Conservation (phyloP, 2,888 invertebrate species). For the Agrotis clavis region DNA sequence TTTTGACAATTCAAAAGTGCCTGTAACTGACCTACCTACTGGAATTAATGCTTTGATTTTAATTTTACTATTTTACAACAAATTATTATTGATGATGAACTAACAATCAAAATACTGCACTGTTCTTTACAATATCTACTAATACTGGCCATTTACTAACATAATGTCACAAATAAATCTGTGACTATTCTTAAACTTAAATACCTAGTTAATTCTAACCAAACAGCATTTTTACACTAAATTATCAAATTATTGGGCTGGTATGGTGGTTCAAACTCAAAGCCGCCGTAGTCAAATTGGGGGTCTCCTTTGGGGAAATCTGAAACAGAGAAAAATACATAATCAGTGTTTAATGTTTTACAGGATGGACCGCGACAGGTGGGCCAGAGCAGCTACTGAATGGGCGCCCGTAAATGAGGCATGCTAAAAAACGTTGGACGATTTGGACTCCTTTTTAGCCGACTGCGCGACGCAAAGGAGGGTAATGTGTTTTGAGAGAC, state of each 20-base stretch:
- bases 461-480: too few relatives aligned
- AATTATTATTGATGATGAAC: neutral
- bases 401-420: too few relatives aligned
- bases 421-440: too few relatives aligned
- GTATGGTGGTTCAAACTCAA: conserved; percentile 77
- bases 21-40: too few relatives aligned
- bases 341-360: too few relatives aligned
- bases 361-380: too few relatives aligned
- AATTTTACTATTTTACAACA: too few relatives aligned
- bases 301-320: conserved; percentile 79
- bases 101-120: neutral
- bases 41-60: too few relatives aligned
- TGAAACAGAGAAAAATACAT: conserved; percentile 70
- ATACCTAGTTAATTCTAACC: conserved; percentile 7
- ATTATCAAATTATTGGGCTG: conserved; percentile 63
- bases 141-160: conserved; percentile 51
- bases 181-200: conserved; percentile 39
- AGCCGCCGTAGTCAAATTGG: conserved; percentile 82
- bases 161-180: conserved; percentile 35
- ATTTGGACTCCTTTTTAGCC: too few relatives aligned
- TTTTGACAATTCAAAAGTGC: too few relatives aligned
- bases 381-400: too few relatives aligned
- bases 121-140: conserved; percentile 12
- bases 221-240: conserved; percentile 12
- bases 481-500: too few relatives aligned